Evolutionary conservation across 2,888 invertebrate species (phyloP).

Genomic region (Auanema sp.): DNA sequence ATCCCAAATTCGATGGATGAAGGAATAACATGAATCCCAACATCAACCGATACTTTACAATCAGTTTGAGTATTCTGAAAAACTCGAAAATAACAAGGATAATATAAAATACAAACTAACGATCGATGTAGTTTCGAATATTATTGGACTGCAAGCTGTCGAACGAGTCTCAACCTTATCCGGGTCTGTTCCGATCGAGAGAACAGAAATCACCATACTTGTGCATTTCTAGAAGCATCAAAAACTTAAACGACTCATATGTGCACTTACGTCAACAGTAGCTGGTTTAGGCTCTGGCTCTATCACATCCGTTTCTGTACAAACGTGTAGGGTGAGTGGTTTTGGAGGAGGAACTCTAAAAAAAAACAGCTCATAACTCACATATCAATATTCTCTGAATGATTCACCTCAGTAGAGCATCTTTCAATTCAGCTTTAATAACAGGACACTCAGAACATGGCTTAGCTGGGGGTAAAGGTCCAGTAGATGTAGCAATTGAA

Average conservation of each 20-base stretch:
- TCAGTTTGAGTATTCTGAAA: slow-evolving; percentile 13
- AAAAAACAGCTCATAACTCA: no score
- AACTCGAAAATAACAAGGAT: not conserved
- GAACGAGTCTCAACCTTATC: slow-evolving; percentile 11
- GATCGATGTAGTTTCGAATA: slow-evolving; percentile 13
- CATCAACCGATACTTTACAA: not conserved
- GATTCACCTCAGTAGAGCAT: slow-evolving; percentile 5
- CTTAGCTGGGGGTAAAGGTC: slow-evolving; percentile 46
- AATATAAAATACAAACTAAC: slow-evolving; percentile 1
- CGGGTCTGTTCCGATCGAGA: slow-evolving; percentile 3
- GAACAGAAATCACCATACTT: slow-evolving; percentile 6
- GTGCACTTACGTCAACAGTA: slow-evolving; percentile 19
- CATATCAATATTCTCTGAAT: not conserved
- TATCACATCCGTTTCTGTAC: slow-evolving; percentile 26
- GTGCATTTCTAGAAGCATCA: slow-evolving; percentile 19
- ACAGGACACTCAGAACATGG: slow-evolving; percentile 46
- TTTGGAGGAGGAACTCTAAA: slow-evolving; percentile 29
- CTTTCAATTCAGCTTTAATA: slow-evolving; percentile 28
- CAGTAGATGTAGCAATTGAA: slow-evolving; percentile 35
- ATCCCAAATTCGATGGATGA: not conserved
- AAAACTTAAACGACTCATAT: not conserved
- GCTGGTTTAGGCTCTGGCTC: slow-evolving; percentile 14
- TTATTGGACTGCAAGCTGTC: slow-evolving; percentile 32
- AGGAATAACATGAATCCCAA: not conserved
- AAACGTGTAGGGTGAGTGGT: slow-evolving; percentile 20